A percentile compares a stretch with the other conserved stretches of the same genome.
phyloP scores from a whole-genome alignment of 2,113 vertebrate genomes.

The Ariopsis seemanni region DNA sequence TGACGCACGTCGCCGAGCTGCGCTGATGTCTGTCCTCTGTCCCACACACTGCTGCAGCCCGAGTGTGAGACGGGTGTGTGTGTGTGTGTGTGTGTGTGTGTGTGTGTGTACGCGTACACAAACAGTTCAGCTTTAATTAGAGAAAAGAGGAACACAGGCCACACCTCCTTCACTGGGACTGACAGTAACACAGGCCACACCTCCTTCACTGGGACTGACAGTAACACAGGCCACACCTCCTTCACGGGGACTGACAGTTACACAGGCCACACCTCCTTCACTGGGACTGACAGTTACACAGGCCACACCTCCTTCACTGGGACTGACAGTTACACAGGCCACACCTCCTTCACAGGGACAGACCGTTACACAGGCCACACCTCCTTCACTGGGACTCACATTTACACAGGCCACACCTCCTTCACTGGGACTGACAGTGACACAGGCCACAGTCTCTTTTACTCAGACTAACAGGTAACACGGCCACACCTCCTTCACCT shows the following conservation, averaged over 20 bases:
- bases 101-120: not conserved
- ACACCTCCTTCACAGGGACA: not conserved
- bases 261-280: not conserved
- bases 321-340: not conserved
- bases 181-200: not conserved
- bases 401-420: not conserved
- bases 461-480: not conserved
- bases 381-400: not conserved
- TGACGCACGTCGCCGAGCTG: not conserved
- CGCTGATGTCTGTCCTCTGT: slow-evolving; percentile 7
- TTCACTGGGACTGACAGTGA: not conserved
- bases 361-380: not conserved
- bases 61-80: slow-evolving; percentile 3
- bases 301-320: not conserved
- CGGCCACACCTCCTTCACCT: not conserved
- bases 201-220: not conserved
- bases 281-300: not conserved
- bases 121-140: not conserved
- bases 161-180: not conserved
- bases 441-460: too few species aligned
- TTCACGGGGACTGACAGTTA: not conserved
- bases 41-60: not conserved
- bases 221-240: not conserved
- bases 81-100: slow-evolving; percentile 2
- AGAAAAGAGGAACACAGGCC: not conserved